Evolutionary conservation across 2,113 vertebrate species (phyloP).

Genomic region (Romanogobio albipinnatus): DNA sequence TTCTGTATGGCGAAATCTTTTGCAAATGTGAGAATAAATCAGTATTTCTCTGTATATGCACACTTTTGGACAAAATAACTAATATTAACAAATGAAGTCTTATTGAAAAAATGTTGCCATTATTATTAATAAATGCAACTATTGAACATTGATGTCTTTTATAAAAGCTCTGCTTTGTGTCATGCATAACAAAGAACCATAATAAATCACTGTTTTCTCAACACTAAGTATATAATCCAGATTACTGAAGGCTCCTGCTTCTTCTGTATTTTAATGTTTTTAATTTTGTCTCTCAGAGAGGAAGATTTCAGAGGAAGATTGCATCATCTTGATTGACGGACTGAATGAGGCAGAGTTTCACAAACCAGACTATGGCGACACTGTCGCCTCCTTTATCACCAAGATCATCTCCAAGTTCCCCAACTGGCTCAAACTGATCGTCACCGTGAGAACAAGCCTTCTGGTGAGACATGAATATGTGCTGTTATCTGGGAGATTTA

Average conservation of each 20-base stretch:
- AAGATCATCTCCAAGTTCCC: constrained; percentile 92
- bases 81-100: no score
- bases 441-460: constrained; percentile 91
- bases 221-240: background rate
- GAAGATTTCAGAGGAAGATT: constrained; percentile 94
- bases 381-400: constrained; percentile 91
- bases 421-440: constrained; percentile 92
- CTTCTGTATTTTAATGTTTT: constrained; percentile 9
- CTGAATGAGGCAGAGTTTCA: constrained; percentile 99
- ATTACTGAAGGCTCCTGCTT: background rate
- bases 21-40: no score
- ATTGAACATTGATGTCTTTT: no score
- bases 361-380: constrained; percentile 98
- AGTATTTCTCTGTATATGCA: no score
- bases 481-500: background rate
- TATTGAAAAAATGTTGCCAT: no score
- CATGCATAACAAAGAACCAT: no score
- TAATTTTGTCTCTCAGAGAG: constrained; percentile 77
- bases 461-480: constrained; percentile 80
- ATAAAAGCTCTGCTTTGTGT: no score
- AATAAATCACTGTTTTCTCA: no score
- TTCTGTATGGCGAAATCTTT: no score
- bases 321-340: constrained; percentile 93
- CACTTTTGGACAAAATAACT: no score
- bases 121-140: no score